Base-by-base conservation (phyloP, 2,888 invertebrate species). In the Hecatera dysodea region DNA sequence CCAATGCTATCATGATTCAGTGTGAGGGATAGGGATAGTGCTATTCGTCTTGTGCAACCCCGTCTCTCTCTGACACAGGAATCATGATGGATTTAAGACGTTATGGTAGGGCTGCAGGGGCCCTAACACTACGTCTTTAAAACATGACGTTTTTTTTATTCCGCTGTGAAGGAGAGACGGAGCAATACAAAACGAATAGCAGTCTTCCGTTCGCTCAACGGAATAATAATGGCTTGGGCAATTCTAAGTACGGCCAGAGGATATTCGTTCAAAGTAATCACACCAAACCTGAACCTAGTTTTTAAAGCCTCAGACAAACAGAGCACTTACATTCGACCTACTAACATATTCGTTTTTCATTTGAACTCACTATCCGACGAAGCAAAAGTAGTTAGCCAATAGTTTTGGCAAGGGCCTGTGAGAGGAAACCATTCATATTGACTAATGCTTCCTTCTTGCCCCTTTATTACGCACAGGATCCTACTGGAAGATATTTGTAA, bases 401-500 rank as follows among this genome's bases (percentile, higher is more conserved):
- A 92, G 92, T 92, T 92, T 90, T 89, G 91, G 90, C 89, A 88
- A 86, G 88, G 88, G 83, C 87, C 86, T 56, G 85, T 88, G 83
- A 87, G 87, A 89, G 94, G 93, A 93, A 93, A 90, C 93, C 90
- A 93, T 94, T 90, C 90, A 90, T 93, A 93, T 91, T 91, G 93
- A 92, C 87, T 93, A 93, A 94, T 93, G 93, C 90, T 92, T 92
- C 92, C 93, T 89, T 85, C 82, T 83, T 88, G 89, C 89, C 87
- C 87, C 90, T 90, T 90, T 89, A 91, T 90, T 90, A 90, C 91
- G 84, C 87, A 89, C 89, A 86, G 86, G 86, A 85, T 87, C 88
- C 88, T 86, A 84, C 82, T 87, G 89, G 86, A 90, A 91, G 87
- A 89, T 90, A 89, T 90, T 90, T 89, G 89, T 90, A 86, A 86